Evolutionary conservation across 2,113 vertebrate genomes (phyloP).

Genomic region (Meriones unguiculatus): DNA sequence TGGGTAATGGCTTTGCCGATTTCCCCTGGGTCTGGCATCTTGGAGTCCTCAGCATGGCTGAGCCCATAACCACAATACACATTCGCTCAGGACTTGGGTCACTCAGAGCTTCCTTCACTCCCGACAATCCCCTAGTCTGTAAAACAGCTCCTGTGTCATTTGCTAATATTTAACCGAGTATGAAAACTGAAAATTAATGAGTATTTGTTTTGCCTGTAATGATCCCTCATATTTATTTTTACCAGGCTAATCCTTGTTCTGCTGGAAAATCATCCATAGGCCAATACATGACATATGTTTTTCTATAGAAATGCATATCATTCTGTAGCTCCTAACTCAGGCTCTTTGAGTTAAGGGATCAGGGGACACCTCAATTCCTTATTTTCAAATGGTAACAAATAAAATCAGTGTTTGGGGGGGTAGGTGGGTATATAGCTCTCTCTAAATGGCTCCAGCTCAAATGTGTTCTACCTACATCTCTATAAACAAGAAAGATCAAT

Average conservation of each 20-base stretch:
- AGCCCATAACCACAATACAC: not conserved
- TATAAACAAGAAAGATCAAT: not conserved
- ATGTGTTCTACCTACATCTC: not conserved
- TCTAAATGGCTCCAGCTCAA: not conserved
- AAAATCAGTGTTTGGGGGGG: not conserved
- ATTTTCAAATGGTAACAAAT: not conserved
- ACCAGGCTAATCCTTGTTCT: not conserved
- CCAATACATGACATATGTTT: not conserved
- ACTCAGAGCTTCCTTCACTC: not conserved
- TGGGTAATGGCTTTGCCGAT: not conserved
- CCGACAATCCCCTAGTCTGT: not conserved
- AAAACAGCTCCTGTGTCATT: not conserved
- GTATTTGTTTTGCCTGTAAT: not conserved
- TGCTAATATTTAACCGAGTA: conserved; percentile 29
- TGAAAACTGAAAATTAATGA: not conserved
- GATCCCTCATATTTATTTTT: not conserved
- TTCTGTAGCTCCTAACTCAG: not conserved
- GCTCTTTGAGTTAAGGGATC: not conserved
- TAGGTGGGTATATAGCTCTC: not conserved
- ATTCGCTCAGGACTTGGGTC: not conserved
- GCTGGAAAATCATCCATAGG: not conserved
- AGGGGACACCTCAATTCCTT: not conserved
- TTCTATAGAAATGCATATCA: not conserved
- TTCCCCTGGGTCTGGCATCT: not conserved
- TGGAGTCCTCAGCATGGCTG: not conserved